These are phyloP conservation scores for Perca schrenkii DNA, from an alignment of 2,113 vertebrate species.

Conservation along the genomic window DNA sequence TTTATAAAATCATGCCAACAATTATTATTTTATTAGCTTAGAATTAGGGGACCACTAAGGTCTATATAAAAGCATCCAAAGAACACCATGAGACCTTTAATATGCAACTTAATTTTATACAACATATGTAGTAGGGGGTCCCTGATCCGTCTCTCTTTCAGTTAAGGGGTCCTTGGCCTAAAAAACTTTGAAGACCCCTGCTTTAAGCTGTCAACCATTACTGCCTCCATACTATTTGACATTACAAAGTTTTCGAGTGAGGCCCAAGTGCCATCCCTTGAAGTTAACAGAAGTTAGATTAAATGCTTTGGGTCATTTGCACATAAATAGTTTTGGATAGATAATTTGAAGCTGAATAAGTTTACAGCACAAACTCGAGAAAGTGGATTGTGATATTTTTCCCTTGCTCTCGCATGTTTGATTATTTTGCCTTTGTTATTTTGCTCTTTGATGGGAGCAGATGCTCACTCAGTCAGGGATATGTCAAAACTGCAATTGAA, in stretches of 20 bases:
- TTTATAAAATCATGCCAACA: too few relatives aligned
- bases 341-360: conserved; percentile 16
- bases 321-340: conserved; percentile 10
- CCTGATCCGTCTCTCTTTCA: too few relatives aligned
- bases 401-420: not conserved
- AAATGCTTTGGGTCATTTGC: conserved; percentile 19
- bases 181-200: too few relatives aligned
- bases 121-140: too few relatives aligned
- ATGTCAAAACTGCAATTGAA: conserved; percentile 10
- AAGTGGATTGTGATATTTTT: not conserved
- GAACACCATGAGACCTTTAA: too few relatives aligned
- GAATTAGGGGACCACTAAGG: too few relatives aligned
- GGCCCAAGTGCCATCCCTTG: not conserved
- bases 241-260: not conserved
- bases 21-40: too few relatives aligned
- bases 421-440: conserved; percentile 27
- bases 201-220: not conserved
- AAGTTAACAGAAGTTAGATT: conserved; percentile 18
- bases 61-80: too few relatives aligned
- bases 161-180: too few relatives aligned
- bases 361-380: conserved; percentile 21
- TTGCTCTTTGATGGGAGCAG: conserved; percentile 9
- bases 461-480: conserved; percentile 11
- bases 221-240: not conserved
- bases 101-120: too few relatives aligned